Percentiles rank a stretch among this genome's conserved stretches.
Conservation (phyloP, 2,888 invertebrate species). For the Plutella xylostella region DNA sequence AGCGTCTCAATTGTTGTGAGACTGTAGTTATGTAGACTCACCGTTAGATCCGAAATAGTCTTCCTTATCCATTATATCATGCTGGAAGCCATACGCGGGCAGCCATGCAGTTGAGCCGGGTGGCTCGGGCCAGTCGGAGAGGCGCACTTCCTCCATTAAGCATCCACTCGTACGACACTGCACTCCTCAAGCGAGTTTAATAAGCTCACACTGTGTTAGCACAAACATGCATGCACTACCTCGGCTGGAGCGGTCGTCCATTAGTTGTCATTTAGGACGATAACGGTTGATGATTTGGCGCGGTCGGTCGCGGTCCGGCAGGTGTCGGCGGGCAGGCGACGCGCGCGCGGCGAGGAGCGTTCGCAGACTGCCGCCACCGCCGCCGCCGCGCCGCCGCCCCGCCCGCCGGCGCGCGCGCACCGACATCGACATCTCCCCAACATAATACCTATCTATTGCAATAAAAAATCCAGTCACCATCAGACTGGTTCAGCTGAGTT, state of each 20-base stretch:
- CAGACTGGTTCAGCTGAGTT: background rate
- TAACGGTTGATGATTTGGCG: conserved; percentile 52
- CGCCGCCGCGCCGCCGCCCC: conserved; percentile 9
- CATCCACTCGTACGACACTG: conserved; percentile 60
- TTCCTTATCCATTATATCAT: conserved; percentile 73
- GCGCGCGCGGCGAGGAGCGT: conserved; percentile 52
- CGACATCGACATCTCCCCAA: conserved; percentile 54
- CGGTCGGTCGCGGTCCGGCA: conserved; percentile 22
- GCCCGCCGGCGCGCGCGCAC: conserved; percentile 14
- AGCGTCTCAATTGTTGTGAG: background rate
- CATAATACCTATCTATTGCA: conserved; percentile 38
- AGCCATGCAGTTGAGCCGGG: conserved; percentile 82
- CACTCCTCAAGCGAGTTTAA: conserved; percentile 36
- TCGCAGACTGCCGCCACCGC: conserved; percentile 34
- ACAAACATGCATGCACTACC: conserved; percentile 64
- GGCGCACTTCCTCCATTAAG: conserved; percentile 74
- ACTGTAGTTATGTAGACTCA: conserved; percentile 43
- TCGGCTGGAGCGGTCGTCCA: conserved; percentile 49
- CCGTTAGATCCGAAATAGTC: conserved; percentile 75
- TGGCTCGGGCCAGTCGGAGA: conserved; percentile 76
- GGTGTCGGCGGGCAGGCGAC: conserved; percentile 23
- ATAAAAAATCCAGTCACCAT: conserved; percentile 30
- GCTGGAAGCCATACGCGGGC: conserved; percentile 83
- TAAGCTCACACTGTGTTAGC: conserved; percentile 48
- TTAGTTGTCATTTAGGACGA: conserved; percentile 62